Evolutionary conservation across 2,797 vertebrate species (phyloP).

Genomic region (Catostomus latipinnis): DNA sequence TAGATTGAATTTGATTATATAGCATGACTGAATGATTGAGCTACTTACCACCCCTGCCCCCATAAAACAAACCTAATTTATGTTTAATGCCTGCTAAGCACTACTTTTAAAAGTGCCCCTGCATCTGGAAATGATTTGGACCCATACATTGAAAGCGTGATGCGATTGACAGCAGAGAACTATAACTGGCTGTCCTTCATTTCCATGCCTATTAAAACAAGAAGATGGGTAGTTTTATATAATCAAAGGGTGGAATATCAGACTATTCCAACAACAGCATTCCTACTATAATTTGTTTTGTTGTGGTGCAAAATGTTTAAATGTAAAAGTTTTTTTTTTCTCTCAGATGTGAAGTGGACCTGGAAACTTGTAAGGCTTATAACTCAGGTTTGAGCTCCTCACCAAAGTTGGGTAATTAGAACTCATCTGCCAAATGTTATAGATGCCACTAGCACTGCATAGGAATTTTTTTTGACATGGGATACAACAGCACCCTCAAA

Average conservation of each 20-base stretch:
- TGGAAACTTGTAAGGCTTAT: background rate
- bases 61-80: conserved; percentile 51
- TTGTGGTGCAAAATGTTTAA: background rate
- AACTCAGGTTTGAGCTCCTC: conserved; percentile 8
- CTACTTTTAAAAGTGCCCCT: conserved; percentile 36
- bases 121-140: conserved; percentile 55
- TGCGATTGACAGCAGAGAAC: too few species aligned
- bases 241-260: background rate
- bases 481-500: conserved; percentile 43
- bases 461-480: conserved; percentile 17
- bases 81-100: conserved; percentile 48
- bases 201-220: conserved; percentile 7
- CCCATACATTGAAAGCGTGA: conserved; percentile 46
- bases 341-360: too few species aligned
- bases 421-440: conserved; percentile 41
- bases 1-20: conserved; percentile 27
- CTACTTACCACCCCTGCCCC: conserved; percentile 42
- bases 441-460: conserved; percentile 25
- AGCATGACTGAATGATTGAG: conserved; percentile 23
- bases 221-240: conserved; percentile 1
- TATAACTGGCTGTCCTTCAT: conserved; percentile 33
- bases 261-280: background rate
- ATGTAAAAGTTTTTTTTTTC: too few species aligned
- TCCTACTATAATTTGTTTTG: background rate
- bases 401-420: conserved; percentile 16